These are phyloP conservation scores for Campylomormyrus tamandua DNA, from an alignment of 2,113 vertebrate genomes.

Conservation along the genomic window DNA sequence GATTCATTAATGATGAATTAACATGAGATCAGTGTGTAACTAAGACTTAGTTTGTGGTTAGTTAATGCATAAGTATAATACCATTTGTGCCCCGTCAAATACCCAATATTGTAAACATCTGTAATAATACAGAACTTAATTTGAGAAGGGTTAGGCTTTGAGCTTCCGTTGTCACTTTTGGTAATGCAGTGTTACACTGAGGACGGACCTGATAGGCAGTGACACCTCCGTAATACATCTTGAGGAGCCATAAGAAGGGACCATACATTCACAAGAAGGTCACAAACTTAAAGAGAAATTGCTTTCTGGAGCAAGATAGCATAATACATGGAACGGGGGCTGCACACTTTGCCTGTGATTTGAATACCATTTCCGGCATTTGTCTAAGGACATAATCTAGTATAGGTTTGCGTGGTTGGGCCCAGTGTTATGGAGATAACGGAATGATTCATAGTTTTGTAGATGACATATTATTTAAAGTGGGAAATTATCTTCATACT, in stretches of 20 bases:
- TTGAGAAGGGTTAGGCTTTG: not conserved
- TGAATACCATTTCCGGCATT: not conserved
- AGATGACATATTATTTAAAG: conserved; percentile 19
- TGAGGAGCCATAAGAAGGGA: not conserved
- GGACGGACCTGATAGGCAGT: not conserved
- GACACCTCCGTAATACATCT: not conserved
- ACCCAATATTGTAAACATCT: not conserved
- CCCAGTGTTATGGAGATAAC: conserved; percentile 19
- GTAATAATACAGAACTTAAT: not conserved
- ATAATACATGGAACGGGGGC: not conserved
- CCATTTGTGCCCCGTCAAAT: too few species aligned
- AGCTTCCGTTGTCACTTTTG: not conserved
- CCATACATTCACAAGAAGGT: not conserved
- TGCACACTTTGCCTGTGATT: not conserved
- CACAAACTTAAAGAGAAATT: not conserved
- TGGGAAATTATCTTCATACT: not conserved
- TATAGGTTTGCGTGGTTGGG: not conserved
- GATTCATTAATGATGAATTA: too few species aligned
- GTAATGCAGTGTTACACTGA: not conserved
- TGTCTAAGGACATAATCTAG: conserved; percentile 22
- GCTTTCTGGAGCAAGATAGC: not conserved
- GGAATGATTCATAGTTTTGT: conserved; percentile 14
- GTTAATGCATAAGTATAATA: too few species aligned
- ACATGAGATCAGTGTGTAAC: too few species aligned
- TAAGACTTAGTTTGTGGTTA: too few species aligned